phyloP scores from a whole-genome alignment of 2,888 invertebrate genomes.

The Drosophila ochracea region DNA sequence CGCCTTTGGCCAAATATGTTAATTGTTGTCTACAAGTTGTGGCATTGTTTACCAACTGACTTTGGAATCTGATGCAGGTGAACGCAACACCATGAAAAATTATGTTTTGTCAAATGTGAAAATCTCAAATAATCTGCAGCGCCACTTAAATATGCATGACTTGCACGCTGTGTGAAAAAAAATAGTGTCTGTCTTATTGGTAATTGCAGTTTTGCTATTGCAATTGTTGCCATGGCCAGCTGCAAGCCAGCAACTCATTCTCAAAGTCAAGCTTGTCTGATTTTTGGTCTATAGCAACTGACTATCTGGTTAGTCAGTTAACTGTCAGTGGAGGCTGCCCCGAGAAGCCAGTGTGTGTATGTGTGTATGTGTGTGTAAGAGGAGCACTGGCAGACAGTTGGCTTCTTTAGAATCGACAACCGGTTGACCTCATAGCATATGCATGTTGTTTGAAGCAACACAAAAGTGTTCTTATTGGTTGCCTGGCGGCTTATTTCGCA shows the following conservation, averaged over 20 bases:
- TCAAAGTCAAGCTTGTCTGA: constrained; percentile 11
- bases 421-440: constrained; percentile 76
- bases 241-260: constrained; percentile 23
- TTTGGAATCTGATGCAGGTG: constrained; percentile 23
- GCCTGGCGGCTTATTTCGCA: constrained; percentile 13
- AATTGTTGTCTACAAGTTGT: neutral
- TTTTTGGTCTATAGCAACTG: constrained; percentile 26
- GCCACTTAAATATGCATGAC: constrained; percentile 31
- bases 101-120: constrained; percentile 4
- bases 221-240: constrained; percentile 21
- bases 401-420: constrained; percentile 65
- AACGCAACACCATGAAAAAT: constrained; percentile 1
- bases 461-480: constrained; percentile 61
- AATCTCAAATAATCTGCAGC: constrained; percentile 1
- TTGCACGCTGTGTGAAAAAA: constrained; percentile 31
- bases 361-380: neutral
- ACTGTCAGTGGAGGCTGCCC: constrained; percentile 16
- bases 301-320: neutral
- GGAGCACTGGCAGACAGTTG: constrained; percentile 34
- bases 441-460: constrained; percentile 61
- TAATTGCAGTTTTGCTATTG: constrained; percentile 41
- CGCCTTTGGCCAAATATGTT: neutral
- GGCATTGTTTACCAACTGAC: neutral
- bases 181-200: constrained; percentile 17
- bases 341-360: neutral